phyloP scores from a whole-genome alignment of 64 coral and sea anemone species.

The Astreopora myriophthalma region DNA sequence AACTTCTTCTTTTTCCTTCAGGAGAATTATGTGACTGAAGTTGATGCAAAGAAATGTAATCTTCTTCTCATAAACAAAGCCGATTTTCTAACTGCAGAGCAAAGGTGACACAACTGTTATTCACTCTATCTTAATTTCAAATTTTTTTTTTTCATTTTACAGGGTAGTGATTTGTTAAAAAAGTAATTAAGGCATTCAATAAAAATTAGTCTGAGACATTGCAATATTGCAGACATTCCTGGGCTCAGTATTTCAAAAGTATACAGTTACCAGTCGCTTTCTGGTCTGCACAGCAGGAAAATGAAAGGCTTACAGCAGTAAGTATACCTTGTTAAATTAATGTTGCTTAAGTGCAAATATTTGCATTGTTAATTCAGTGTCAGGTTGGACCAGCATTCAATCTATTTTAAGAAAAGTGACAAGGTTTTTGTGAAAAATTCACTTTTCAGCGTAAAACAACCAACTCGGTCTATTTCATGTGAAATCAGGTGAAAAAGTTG shows the following conservation, averaged over 20 bases:
- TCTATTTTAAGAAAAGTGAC: too few species aligned
- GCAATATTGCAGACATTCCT: conserved; percentile 45
- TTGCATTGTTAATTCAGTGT: background rate
- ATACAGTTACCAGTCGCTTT: conserved; percentile 59
- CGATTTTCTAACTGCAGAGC: conserved; percentile 81
- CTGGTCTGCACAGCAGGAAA: conserved; percentile 88
- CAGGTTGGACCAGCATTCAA: too few species aligned
- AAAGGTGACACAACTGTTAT: conserved; percentile 58
- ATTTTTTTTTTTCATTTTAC: background rate
- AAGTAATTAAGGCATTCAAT: background rate
- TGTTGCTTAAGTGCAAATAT: background rate
- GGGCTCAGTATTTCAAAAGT: conserved; percentile 83
- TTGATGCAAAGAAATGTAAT: conserved; percentile 74
- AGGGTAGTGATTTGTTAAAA: background rate
- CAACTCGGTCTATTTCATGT: too few species aligned
- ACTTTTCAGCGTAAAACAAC: too few species aligned
- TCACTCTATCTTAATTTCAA: background rate
- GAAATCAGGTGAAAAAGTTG: too few species aligned
- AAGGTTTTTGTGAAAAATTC: too few species aligned
- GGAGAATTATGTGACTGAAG: conserved; percentile 91
- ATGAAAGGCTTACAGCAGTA: conserved; percentile 69
- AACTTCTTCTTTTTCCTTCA: conserved; percentile 27
- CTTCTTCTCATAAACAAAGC: conserved; percentile 95
- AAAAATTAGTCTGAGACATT: background rate
- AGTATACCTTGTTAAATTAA: background rate